These are phyloP conservation scores for Ophion costatus DNA, from an alignment of 2,888 invertebrate genomes.

Conservation along the genomic window DNA sequence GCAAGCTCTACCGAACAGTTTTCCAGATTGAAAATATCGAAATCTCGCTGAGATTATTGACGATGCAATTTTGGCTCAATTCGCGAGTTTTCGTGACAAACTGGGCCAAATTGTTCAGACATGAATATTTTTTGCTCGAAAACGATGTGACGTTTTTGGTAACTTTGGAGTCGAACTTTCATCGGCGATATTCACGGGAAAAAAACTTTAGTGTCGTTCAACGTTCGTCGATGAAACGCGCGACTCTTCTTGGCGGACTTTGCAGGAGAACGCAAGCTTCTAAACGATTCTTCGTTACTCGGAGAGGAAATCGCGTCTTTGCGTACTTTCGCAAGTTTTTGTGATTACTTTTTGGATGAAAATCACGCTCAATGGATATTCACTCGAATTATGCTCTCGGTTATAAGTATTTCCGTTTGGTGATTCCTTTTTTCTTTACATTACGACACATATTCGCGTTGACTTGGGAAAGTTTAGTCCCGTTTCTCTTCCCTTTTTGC, in stretches of 20 bases:
- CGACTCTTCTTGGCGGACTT: background rate
- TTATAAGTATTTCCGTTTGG: slow-evolving; percentile 29
- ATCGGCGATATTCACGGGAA: background rate
- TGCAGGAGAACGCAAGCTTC: background rate
- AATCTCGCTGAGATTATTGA: background rate
- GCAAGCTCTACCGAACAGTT: background rate
- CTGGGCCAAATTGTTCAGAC: background rate
- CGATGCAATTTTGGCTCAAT: background rate
- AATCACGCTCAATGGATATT: background rate
- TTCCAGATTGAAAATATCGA: no score
- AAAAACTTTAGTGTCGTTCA: background rate
- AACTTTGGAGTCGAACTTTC: background rate
- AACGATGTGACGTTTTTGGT: background rate
- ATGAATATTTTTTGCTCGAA: background rate
- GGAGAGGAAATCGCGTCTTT: background rate
- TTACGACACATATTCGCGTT: slow-evolving; percentile 40
- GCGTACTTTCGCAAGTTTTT: background rate
- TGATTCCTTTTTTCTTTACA: slow-evolving; percentile 15
- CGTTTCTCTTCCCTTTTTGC: slow-evolving; percentile 40
- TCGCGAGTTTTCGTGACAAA: background rate
- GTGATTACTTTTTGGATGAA: background rate
- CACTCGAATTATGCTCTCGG: slow-evolving; percentile 34
- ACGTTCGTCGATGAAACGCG: background rate
- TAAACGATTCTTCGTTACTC: background rate
- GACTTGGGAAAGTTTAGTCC: slow-evolving; percentile 39